These are phyloP conservation scores for Ernsta delagoae DNA, from an alignment of 2,888 invertebrate species.

Conservation along the genomic window DNA sequence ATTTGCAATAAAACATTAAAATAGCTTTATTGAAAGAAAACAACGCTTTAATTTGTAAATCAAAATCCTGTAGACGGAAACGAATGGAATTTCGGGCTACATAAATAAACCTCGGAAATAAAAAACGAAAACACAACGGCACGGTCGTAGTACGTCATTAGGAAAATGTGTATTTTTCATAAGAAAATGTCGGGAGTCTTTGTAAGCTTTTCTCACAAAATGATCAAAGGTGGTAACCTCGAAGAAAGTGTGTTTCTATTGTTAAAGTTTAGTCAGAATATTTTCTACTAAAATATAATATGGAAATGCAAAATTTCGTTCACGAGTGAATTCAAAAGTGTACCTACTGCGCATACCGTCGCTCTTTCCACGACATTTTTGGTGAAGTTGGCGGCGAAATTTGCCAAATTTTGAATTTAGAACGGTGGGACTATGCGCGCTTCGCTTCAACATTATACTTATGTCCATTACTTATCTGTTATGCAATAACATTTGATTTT, in stretches of 20 bases:
- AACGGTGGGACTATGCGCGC: too few species aligned
- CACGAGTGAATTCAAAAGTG: too few species aligned
- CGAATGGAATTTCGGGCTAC: constrained; percentile 10
- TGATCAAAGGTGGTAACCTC: constrained; percentile 22
- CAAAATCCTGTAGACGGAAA: constrained; percentile 18
- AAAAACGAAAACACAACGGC: constrained; percentile 16
- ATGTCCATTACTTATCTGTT: too few species aligned
- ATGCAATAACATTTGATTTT: too few species aligned
- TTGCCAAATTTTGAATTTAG: too few species aligned
- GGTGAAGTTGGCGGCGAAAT: too few species aligned
- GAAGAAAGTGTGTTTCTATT: constrained; percentile 5
- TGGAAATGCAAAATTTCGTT: neutral
- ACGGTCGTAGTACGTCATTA: constrained; percentile 18
- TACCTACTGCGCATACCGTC: too few species aligned
- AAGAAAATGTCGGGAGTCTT: constrained; percentile 17
- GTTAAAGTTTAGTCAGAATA: neutral
- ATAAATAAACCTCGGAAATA: constrained; percentile 23
- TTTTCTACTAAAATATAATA: neutral
- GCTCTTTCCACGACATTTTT: too few species aligned
- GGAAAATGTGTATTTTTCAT: constrained; percentile 30
- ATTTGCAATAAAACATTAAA: too few species aligned
- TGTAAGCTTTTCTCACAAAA: constrained; percentile 20
- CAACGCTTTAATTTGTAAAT: constrained; percentile 9
- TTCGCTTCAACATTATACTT: too few species aligned
- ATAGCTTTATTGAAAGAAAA: too few species aligned